These are phyloP conservation scores for Holocentrus rufus DNA, from an alignment of 2,797 vertebrate genomes.

Conservation along the genomic window DNA sequence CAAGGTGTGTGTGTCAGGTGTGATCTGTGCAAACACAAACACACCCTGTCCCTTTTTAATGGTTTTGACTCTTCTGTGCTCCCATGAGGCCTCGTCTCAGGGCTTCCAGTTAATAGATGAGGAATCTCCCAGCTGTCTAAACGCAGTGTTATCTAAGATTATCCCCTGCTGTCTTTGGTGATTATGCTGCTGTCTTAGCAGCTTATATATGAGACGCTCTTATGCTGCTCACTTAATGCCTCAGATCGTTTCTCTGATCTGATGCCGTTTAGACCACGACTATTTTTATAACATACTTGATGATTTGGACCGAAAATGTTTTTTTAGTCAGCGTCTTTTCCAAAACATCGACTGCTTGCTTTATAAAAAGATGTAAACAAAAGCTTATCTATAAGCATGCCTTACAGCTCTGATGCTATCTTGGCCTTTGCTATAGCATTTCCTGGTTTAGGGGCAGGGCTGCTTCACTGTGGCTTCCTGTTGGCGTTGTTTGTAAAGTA, in stretches of 20 bases:
- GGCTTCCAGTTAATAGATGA: background rate
- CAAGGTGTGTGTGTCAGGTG: background rate
- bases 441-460: too few species aligned
- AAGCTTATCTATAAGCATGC: too few species aligned
- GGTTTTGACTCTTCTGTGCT: background rate
- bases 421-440: too few species aligned
- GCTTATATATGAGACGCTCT: background rate
- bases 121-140: conserved; percentile 21
- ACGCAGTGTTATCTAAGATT: conserved; percentile 16
- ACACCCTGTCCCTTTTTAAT: background rate
- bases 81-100: conserved; percentile 24
- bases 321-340: too few species aligned
- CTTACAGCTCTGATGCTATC: too few species aligned
- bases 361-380: too few species aligned
- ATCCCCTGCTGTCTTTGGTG: conserved; percentile 23
- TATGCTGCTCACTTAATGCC: background rate
- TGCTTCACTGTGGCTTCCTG: too few species aligned
- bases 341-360: too few species aligned
- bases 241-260: background rate
- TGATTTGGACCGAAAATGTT: too few species aligned
- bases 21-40: conserved; percentile 11
- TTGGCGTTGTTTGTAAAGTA: too few species aligned
- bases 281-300: too few species aligned
- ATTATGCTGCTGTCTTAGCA: conserved; percentile 20
- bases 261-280: background rate